A percentile compares a stretch with the other conserved stretches of the same genome.
phyloP scores from a whole-genome alignment of 2,888 invertebrate species.

The Diarsia dahlii region DNA sequence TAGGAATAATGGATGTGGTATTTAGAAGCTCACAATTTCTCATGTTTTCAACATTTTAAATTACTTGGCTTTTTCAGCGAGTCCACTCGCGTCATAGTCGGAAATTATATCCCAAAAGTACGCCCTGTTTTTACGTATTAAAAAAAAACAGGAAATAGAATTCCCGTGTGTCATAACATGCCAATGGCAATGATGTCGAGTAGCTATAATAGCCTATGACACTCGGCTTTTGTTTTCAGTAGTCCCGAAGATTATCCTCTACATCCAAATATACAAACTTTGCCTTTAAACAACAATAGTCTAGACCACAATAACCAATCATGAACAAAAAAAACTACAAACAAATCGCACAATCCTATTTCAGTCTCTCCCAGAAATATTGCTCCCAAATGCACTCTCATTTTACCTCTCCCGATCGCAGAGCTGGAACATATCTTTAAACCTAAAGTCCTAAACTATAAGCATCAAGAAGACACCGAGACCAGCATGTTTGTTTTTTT shows the following conservation, averaged over 20 bases:
- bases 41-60: not conserved
- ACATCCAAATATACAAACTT: not conserved
- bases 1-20: not conserved
- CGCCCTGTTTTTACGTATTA: not conserved
- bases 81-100: not conserved
- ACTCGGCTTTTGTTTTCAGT: not conserved
- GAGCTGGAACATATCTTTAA: constrained; percentile 54
- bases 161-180: no score
- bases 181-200: no score
- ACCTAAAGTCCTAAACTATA: constrained; percentile 32
- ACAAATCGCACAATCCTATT: not conserved
- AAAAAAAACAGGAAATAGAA: no score
- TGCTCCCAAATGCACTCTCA: not conserved
- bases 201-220: not conserved
- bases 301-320: not conserved
- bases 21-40: not conserved
- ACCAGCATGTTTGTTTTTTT: constrained; percentile 52
- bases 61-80: not conserved
- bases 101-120: not conserved
- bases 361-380: not conserved
- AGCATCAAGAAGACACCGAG: constrained; percentile 41
- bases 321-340: not conserved
- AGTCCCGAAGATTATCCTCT: not conserved
- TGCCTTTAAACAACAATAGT: not conserved
- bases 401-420: constrained; percentile 17